Percentiles rank a stretch among this genome's conserved stretches.
Evolutionary conservation across 2,888 invertebrate species (phyloP).

Genomic region (Schrankia costaestrigalis): DNA sequence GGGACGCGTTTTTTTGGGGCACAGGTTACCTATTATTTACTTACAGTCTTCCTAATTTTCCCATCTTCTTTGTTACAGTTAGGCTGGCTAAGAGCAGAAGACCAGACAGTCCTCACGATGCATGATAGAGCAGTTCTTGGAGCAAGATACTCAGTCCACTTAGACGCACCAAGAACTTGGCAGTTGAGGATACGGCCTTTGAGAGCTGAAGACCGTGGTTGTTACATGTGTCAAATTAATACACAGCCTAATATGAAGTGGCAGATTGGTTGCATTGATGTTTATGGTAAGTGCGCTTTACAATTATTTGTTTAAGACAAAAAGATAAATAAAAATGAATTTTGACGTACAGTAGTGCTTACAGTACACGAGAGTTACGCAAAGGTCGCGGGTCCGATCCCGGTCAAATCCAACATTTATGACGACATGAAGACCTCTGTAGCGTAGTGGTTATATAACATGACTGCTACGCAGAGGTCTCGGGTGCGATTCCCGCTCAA

Average conservation of each 20-base stretch:
- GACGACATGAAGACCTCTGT: too few relatives aligned
- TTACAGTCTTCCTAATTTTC: too few relatives aligned
- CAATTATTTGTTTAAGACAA: too few relatives aligned
- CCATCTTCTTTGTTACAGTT: conserved; percentile 85
- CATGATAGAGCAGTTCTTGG: conserved; percentile 93
- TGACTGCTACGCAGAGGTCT: too few relatives aligned
- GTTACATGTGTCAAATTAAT: conserved; percentile 96
- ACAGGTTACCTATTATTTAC: too few relatives aligned
- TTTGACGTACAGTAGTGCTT: neutral
- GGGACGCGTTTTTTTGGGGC: too few relatives aligned
- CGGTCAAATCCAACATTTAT: too few relatives aligned
- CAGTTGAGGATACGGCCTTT: conserved; percentile 91
- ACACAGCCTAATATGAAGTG: conserved; percentile 91
- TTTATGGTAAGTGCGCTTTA: conserved; percentile 84
- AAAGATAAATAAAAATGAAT: too few relatives aligned
- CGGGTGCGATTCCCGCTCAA: too few relatives aligned
- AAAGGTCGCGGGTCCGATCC: too few relatives aligned
- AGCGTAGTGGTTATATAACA: too few relatives aligned
- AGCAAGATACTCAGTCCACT: conserved; percentile 88
- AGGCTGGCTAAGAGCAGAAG: conserved; percentile 93
- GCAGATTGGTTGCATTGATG: conserved; percentile 92
- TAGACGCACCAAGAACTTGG: conserved; percentile 92
- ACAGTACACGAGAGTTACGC: too few relatives aligned
- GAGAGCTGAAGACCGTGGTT: conserved; percentile 90
- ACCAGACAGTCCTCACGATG: conserved; percentile 93